Evolutionary conservation across 2,888 invertebrate species (phyloP).

Genomic region (Drosophila meridionalis): DNA sequence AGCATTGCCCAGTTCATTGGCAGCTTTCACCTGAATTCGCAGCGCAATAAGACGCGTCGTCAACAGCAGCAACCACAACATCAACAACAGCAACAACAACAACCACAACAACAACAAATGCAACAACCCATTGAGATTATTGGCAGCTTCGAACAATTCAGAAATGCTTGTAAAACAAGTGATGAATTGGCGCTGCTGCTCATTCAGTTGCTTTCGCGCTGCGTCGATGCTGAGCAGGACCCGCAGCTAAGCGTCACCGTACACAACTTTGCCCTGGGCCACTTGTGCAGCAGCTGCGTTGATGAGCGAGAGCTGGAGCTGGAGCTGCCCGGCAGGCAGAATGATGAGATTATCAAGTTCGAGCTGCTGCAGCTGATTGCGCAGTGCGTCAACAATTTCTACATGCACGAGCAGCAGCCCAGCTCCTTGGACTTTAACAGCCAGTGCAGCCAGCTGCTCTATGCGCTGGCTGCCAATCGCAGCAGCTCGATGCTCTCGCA

Average conservation of each 20-base stretch:
- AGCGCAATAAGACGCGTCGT: slow-evolving; percentile 51
- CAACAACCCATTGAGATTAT: slow-evolving; percentile 13
- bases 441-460: slow-evolving; percentile 73
- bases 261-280: slow-evolving; percentile 82
- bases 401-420: slow-evolving; percentile 71
- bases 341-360: slow-evolving; percentile 76
- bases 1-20: slow-evolving; percentile 74
- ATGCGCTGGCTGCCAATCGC: slow-evolving; percentile 68
- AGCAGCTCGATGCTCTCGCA: slow-evolving; percentile 63
- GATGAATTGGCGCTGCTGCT: slow-evolving; percentile 83
- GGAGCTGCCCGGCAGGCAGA: slow-evolving; percentile 50
- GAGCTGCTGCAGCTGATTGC: slow-evolving; percentile 80
- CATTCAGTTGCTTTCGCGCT: slow-evolving; percentile 80
- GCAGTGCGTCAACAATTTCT: slow-evolving; percentile 82
- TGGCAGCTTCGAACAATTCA: slow-evolving; percentile 60
- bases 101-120: slow-evolving; percentile 11
- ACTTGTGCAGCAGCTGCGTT: slow-evolving; percentile 60
- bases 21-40: slow-evolving; percentile 74
- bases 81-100: slow-evolving; percentile 22
- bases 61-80: slow-evolving; percentile 33
- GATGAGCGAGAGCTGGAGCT: slow-evolving; percentile 20
- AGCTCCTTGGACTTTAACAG: slow-evolving; percentile 72
- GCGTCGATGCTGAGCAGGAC: slow-evolving; percentile 80
- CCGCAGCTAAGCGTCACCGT: slow-evolving; percentile 76
- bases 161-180: slow-evolving; percentile 68